phyloP scores from a whole-genome alignment of 2,113 vertebrate species.

The Plectropomus leopardus region DNA sequence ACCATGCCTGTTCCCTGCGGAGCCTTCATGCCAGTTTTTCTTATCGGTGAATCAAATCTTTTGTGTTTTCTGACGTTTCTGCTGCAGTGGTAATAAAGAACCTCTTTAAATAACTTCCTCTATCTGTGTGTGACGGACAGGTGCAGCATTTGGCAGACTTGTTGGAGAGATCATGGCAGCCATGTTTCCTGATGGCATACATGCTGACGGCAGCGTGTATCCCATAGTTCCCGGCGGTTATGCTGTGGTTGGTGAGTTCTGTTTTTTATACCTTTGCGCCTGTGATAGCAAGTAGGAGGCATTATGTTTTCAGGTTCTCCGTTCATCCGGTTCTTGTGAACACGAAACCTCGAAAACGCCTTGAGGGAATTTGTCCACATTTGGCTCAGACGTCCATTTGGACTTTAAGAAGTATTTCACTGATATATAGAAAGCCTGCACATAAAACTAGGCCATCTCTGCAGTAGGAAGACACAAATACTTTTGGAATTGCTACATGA shows the following conservation, averaged over 20 bases:
- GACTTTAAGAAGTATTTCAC: no score
- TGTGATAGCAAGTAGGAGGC: no score
- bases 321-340: no score
- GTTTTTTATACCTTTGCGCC: background rate
- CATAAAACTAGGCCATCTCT: no score
- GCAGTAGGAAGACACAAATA: no score
- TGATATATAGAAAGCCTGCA: no score
- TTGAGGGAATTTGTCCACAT: no score
- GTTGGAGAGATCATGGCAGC: constrained; percentile 97
- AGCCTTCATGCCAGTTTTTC: constrained; percentile 98
- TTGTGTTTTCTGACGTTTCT: constrained; percentile 2
- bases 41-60: constrained; percentile 90
- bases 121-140: constrained; percentile 78
- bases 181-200: constrained; percentile 97
- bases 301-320: no score
- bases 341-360: no score
- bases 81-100: background rate
- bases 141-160: constrained; percentile 95
- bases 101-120: background rate
- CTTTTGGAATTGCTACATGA: no score
- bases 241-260: constrained; percentile 94
- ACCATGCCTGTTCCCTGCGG: constrained; percentile 98
- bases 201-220: constrained; percentile 91
- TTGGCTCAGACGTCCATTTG: no score
- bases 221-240: constrained; percentile 97